These are phyloP conservation scores for Dioctria rufipes DNA, from an alignment of 2,888 invertebrate genomes.

Conservation along the genomic window DNA sequence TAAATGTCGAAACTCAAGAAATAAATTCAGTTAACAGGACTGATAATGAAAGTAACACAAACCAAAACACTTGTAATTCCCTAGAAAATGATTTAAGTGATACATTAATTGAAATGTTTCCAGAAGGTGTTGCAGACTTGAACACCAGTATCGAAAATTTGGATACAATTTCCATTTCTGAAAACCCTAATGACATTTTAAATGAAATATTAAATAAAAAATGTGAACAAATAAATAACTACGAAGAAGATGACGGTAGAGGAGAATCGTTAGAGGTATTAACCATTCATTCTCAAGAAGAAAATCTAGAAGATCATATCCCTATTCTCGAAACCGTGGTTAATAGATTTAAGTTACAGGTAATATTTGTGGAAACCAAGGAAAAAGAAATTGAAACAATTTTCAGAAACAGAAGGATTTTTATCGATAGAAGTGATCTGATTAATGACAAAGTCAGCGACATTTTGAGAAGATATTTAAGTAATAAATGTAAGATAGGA, in stretches of 20 bases:
- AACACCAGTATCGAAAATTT: conserved; percentile 8
- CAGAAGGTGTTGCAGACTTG: conserved; percentile 3
- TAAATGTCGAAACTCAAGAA: conserved; percentile 29
- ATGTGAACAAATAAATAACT: neutral
- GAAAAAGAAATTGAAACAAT: conserved; percentile 2
- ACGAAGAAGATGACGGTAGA: neutral
- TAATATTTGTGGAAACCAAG: conserved; percentile 1
- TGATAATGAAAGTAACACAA: neutral
- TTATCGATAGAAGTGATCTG: neutral
- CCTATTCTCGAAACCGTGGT: conserved; percentile 46
- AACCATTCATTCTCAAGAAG: conserved; percentile 44
- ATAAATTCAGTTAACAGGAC: neutral
- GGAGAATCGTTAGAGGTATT: conserved; percentile 16
- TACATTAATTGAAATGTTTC: neutral
- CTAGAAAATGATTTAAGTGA: neutral
- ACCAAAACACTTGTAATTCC: too few relatives aligned
- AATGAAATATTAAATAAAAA: neutral
- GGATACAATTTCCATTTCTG: neutral
- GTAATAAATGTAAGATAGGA: conserved; percentile 10
- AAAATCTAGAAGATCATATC: conserved; percentile 43
- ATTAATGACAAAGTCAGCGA: neutral
- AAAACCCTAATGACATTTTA: conserved; percentile 15
- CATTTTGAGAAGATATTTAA: conserved; percentile 30
- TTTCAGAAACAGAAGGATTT: conserved; percentile 29
- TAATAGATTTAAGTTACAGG: conserved; percentile 25